Conservation (phyloP, 1,140 invertebrate species). For the Apolygus lucorum region DNA sequence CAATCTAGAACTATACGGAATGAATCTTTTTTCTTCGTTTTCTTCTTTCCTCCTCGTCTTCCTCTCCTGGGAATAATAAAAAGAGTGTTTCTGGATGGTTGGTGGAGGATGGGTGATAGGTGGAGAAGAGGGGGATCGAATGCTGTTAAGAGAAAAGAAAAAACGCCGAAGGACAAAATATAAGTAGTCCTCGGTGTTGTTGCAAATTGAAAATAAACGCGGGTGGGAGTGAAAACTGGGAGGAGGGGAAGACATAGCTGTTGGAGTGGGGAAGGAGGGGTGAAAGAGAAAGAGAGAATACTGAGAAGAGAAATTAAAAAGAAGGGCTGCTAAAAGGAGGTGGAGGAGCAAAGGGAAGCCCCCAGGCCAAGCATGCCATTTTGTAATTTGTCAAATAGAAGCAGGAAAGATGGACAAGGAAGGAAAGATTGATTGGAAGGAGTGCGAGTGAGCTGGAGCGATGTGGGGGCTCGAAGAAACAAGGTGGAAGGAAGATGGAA, state of each 20-base stretch:
- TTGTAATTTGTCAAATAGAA: conserved; percentile 24
- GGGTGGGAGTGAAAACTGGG: not conserved
- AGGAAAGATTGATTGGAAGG: conserved; percentile 21
- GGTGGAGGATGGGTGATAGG: not conserved
- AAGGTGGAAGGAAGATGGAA: not conserved
- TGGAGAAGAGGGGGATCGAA: conserved; percentile 13
- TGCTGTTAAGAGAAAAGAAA: conserved; percentile 20
- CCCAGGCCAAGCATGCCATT: conserved; percentile 21
- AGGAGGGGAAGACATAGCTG: not conserved
- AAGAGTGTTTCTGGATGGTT: conserved; percentile 12
- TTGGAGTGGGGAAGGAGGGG: conserved; percentile 10
- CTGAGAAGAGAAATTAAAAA: conserved; percentile 22
- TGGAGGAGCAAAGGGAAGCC: not conserved
- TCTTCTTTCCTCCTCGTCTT: not conserved
- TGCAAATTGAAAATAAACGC: conserved; percentile 20
- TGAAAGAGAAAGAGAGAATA: conserved; percentile 6
- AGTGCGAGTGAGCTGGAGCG: conserved; percentile 4
- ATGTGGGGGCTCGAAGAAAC: not conserved
- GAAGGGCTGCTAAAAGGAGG: conserved; percentile 11
- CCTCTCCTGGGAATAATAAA: conserved; percentile 11
- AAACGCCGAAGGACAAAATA: conserved; percentile 23
- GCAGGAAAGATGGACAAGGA: conserved; percentile 19
- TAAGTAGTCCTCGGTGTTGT: conserved; percentile 18
- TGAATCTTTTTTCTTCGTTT: conserved; percentile 15
- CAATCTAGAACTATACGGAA: conserved; percentile 23